A percentile compares a stretch with the other conserved stretches of the same genome.
These are phyloP conservation scores for Alaudala cheleensis DNA, from an alignment of 2,113 vertebrate genomes.

Conservation along the genomic window DNA sequence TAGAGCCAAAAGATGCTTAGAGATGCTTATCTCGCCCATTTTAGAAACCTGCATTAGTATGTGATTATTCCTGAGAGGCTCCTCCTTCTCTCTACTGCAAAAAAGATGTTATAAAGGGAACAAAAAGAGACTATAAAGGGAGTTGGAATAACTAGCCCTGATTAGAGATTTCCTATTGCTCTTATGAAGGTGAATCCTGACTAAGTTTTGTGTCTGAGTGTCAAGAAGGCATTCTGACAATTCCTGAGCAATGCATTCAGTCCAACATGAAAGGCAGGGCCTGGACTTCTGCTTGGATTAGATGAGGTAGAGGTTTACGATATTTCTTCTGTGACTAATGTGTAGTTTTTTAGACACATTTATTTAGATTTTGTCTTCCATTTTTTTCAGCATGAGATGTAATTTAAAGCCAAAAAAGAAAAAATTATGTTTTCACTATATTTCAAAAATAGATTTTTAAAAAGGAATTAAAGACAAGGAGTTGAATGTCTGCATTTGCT, in stretches of 20 bases:
- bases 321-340: background rate
- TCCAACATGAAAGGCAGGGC: background rate
- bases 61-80: background rate
- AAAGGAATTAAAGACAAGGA: background rate
- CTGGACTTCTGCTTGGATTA: background rate
- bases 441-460: background rate
- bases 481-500: background rate
- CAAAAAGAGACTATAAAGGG: background rate
- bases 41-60: background rate
- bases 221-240: background rate
- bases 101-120: background rate
- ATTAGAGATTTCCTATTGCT: background rate
- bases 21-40: background rate
- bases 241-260: background rate
- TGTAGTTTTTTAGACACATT: background rate
- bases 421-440: background rate
- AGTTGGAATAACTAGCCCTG: background rate
- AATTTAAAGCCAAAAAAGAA: background rate
- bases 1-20: background rate
- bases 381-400: background rate
- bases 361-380: background rate
- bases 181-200: background rate
- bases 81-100: background rate
- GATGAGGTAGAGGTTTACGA: background rate
- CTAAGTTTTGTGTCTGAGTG: background rate